Base-by-base conservation (phyloP, 2,113 vertebrate species). In the Syngnathus floridae region DNA sequence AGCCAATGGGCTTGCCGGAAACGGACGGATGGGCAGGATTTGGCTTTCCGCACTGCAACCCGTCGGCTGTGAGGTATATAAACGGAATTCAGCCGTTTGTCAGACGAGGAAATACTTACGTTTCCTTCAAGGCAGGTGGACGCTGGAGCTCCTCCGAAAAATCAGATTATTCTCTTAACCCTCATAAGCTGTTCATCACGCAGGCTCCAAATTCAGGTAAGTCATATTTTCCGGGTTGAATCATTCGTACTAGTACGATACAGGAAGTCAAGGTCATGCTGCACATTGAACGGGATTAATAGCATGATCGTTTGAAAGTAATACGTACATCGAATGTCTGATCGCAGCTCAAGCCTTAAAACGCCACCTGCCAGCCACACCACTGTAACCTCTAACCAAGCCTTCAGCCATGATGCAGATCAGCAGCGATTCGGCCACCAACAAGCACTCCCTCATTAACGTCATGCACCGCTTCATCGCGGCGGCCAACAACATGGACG, bases 381-480 rank as follows among this genome's bases (percentile, higher is more conserved):
- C 59, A 41, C 77, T 17, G 45, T 26, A 70, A 70, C 26, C 61
- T 19, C 61, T 19, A 71, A 66, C 41, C 19, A 14, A 10, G 43
- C 72, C 73, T 71, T 76, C 74, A 49, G 43, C 62, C 38, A 91
- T 90, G 91, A 92, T 92, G 91, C 91, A 92, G 61, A 79, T 91
- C 67, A 86, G 48, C 84, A 79, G 67, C 49, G 91, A 92, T 73
- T 62, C 79, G 0, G 84, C 80, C 72, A 76, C 78, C 83, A 90
- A 91, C 73, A 92, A 91, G 88, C 89, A 92, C 81, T 92, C 91
- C 3, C 86, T 92, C 76, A 72, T 92, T 69, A 91, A 91, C 60
- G 86, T 91, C 80, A 92, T 92, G 91, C 87, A 91, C 82, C 89
- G 89, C 77, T 92, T 92, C 82, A 91, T 92, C 0, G 91, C 91